Evolutionary conservation across 2,113 vertebrate genomes (phyloP).

Genomic region (Hipposideros armiger): DNA sequence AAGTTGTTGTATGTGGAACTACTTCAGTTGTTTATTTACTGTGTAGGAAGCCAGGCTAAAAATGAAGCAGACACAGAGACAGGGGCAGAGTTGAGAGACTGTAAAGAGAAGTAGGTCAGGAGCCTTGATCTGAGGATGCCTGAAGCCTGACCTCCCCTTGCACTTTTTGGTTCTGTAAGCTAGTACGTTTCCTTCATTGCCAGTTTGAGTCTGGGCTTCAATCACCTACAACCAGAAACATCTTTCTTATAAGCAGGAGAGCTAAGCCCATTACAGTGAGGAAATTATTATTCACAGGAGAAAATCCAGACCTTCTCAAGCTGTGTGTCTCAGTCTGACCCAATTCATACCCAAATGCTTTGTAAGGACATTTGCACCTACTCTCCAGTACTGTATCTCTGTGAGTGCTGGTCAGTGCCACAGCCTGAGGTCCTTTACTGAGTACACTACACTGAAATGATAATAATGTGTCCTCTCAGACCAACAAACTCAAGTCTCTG

Average conservation of each 20-base stretch:
- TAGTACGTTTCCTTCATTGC: conserved; percentile 26
- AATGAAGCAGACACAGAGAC: neutral
- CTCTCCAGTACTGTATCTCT: neutral
- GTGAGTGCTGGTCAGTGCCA: neutral
- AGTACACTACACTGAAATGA: neutral
- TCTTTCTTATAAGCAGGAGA: neutral
- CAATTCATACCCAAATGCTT: neutral
- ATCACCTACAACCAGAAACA: conserved; percentile 45
- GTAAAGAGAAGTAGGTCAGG: neutral
- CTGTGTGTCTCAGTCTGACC: neutral
- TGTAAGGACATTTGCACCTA: neutral
- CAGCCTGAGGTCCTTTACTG: neutral
- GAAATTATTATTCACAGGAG: conserved; percentile 36
- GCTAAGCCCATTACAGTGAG: neutral
- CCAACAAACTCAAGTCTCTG: conserved; percentile 31
- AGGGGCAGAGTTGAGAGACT: neutral
- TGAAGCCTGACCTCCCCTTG: neutral
- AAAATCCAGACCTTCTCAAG: neutral
- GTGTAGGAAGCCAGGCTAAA: conserved; percentile 13
- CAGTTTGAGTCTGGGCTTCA: neutral
- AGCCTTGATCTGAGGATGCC: neutral
- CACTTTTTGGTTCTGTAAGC: neutral
- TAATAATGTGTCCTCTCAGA: neutral
- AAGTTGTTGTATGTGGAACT: neutral
- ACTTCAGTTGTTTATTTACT: neutral